Percentiles rank a stretch among this genome's conserved stretches.
phyloP scores from a whole-genome alignment of 2,113 vertebrate genomes.

The Neoarius graeffei region DNA sequence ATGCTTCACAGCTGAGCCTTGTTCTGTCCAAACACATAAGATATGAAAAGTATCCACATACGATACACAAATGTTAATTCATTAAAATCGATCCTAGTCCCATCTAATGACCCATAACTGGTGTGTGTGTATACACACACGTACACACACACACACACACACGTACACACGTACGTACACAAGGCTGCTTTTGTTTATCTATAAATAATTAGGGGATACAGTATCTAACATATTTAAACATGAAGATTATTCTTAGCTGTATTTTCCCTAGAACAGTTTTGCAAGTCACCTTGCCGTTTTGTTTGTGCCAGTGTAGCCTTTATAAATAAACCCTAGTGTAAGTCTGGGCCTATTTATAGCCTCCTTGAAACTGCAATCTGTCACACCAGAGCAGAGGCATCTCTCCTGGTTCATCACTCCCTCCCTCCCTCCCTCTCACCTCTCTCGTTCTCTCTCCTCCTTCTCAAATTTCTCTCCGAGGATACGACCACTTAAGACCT shows the following conservation, averaged over 20 bases:
- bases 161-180: too few species aligned
- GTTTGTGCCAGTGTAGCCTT: conserved; percentile 46
- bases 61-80: neutral
- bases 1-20: conserved; percentile 32
- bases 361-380: conserved; percentile 52
- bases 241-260: neutral
- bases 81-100: neutral
- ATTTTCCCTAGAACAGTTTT: conserved; percentile 5
- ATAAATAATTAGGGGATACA: neutral
- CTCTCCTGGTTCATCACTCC: conserved; percentile 17
- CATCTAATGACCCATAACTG: neutral
- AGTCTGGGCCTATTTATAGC: conserved; percentile 60
- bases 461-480: conserved; percentile 20
- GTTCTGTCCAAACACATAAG: conserved; percentile 9
- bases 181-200: neutral
- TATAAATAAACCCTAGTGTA: conserved; percentile 57
- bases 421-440: neutral
- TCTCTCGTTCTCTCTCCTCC: neutral
- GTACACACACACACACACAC: too few species aligned
- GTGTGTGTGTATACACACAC: too few species aligned
- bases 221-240: neutral
- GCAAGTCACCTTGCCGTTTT: conserved; percentile 53
- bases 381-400: conserved; percentile 50
- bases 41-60: neutral
- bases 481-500: conserved; percentile 2